These are phyloP conservation scores for Helicorthomorpha holstii DNA, from an alignment of 1,140 invertebrate species.

Conservation along the genomic window DNA sequence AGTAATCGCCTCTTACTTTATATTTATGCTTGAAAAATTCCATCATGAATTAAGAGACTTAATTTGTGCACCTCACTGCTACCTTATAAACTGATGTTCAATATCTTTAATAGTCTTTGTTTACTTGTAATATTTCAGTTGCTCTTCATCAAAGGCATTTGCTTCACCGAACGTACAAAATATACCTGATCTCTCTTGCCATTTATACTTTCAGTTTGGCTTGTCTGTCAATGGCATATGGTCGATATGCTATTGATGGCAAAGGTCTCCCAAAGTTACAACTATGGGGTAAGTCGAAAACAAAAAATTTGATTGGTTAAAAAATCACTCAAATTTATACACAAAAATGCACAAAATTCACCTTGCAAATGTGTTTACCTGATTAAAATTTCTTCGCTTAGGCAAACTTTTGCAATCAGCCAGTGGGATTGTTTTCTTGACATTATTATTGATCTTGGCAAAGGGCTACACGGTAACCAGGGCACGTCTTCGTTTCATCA, in stretches of 20 bases:
- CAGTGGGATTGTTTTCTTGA: slow-evolving; percentile 51
- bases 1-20: too few relatives aligned
- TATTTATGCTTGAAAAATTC: too few relatives aligned
- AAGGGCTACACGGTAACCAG: slow-evolving; percentile 82
- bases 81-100: too few relatives aligned
- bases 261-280: slow-evolving; percentile 34
- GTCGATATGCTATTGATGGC: slow-evolving; percentile 51
- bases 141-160: slow-evolving; percentile 55
- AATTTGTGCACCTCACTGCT: too few relatives aligned
- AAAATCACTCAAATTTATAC: too few relatives aligned
- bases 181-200: slow-evolving; percentile 49
- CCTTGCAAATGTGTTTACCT: slow-evolving; percentile 17
- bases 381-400: slow-evolving; percentile 16
- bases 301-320: too few relatives aligned
- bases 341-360: too few relatives aligned
- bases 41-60: too few relatives aligned
- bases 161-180: slow-evolving; percentile 70
- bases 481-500: slow-evolving; percentile 46
- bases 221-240: slow-evolving; percentile 43
- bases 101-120: too few relatives aligned
- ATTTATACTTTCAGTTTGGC: slow-evolving; percentile 45
- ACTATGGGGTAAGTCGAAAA: slow-evolving; percentile 42
- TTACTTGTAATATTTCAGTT: slow-evolving; percentile 23
- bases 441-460: slow-evolving; percentile 61
- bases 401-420: slow-evolving; percentile 50